Evolutionary conservation across 2,888 invertebrate species (phyloP), one percentile per base, ranked within the genome.

Genomic region (Polyploca ridens): DNA sequence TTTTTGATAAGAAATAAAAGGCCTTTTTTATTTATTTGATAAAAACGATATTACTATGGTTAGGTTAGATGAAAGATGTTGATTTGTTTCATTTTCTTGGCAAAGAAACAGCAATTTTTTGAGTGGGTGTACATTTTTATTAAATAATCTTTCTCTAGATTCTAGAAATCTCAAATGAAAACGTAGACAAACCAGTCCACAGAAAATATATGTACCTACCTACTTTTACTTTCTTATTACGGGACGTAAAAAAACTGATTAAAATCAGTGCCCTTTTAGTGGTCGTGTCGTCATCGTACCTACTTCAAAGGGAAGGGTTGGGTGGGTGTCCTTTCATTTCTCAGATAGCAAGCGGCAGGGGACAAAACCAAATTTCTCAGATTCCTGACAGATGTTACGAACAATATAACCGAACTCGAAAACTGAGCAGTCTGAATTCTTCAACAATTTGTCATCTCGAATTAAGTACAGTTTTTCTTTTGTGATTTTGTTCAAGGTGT

Each of bases 361-460:
- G 70, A 66, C 71, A 66, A 63, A 54, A 70, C 64, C 61, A 61
- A 73, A 72, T 74, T 74, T 72, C 74, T 65, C 62, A 64, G 65
- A 72, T 69, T 69, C 66, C 63, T 74, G 69, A 69, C 72, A 69
- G 72, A 74, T 69, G 63, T 64, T 71, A 62, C 38, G 63, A 67
- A 68, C 73, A 72, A 70, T 69, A 64, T 66, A 68, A 69, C 69
- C 65, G 62, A 71, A 77, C 62, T 66, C 49, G 66, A 68, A 70
- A 64, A 67, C 64, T 64, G 66, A 62, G 67, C 68, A 71, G 69
- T 62, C 66, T 65, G 65, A 73, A 73, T 74, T 66, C 66, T 69
- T 65, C 64, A 61, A 68, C 70, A 67, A 76, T 76, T 78, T 66
- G 72, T 78, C 72, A 73, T 74, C 66, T 66, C 19, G 54, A 54